phyloP scores from a whole-genome alignment of 1,140 invertebrate species.

The Eurosta solidaginis region DNA sequence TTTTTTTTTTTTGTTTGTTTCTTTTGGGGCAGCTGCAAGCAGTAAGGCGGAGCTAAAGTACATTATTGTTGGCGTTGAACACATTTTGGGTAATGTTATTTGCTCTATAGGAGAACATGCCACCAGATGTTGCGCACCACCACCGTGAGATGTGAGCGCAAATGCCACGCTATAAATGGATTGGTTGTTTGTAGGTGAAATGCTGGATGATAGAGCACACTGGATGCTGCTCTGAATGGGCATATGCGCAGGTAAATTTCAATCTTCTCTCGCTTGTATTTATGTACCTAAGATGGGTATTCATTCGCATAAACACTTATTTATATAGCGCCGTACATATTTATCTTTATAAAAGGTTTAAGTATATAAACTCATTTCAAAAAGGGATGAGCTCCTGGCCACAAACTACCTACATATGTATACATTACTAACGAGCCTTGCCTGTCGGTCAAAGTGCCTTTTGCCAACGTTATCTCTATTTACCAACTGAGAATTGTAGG shows the following conservation, averaged over 20 bases:
- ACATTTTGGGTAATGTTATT: background rate
- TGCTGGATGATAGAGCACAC: background rate
- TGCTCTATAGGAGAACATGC: background rate
- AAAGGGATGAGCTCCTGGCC: background rate
- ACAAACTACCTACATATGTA: background rate
- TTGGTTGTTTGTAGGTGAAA: background rate
- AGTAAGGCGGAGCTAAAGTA: slow-evolving; percentile 5
- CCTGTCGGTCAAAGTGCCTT: background rate
- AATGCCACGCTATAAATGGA: background rate
- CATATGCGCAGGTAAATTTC: background rate
- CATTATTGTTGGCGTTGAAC: background rate
- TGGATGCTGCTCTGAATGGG: background rate
- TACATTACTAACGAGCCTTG: background rate
- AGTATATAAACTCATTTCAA: background rate
- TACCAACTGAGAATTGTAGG: background rate
- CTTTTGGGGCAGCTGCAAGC: background rate
- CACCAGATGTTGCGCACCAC: slow-evolving; percentile 6
- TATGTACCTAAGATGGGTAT: too few relatives aligned
- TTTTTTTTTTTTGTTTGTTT: background rate
- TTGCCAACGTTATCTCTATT: slow-evolving; percentile 13
- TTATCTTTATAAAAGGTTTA: too few relatives aligned
- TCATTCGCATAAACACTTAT: too few relatives aligned
- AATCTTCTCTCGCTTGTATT: background rate
- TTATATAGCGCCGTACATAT: too few relatives aligned
- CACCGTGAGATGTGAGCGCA: background rate